Conservation (phyloP, 2,113 vertebrate species). For the Otocyon megalotis region DNA sequence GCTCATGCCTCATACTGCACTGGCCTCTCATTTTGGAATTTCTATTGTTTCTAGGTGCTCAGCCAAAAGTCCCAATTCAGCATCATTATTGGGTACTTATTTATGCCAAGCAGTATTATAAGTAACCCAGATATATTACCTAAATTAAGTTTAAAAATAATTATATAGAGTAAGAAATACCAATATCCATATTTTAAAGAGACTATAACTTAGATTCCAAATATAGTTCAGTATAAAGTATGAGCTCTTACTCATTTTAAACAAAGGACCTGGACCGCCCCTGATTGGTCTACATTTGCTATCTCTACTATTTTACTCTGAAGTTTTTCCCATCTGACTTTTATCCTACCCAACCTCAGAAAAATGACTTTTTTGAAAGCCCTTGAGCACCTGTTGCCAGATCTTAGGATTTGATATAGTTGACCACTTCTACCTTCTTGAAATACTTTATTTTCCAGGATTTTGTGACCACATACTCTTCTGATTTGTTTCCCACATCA, state of each 20-base stretch:
- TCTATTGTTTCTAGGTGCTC: neutral
- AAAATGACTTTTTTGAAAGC: neutral
- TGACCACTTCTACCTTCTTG: neutral
- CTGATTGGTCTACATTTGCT: neutral
- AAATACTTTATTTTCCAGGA: neutral
- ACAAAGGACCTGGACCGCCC: neutral
- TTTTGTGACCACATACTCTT: neutral
- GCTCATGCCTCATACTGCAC: too few species aligned
- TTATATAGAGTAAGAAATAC: neutral
- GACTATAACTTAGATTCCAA: neutral
- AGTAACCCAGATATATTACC: neutral
- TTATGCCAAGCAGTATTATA: neutral
- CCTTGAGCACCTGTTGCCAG: too few species aligned
- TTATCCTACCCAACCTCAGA: neutral
- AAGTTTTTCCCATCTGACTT: neutral
- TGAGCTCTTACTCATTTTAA: neutral
- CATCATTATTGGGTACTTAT: neutral
- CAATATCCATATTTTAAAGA: neutral
- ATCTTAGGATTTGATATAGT: neutral
- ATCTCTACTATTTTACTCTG: neutral
- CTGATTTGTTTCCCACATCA: neutral
- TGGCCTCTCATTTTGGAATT: neutral
- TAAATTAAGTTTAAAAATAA: neutral
- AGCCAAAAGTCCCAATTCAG: neutral
- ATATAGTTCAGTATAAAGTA: neutral